phyloP scores from a whole-genome alignment of 2,888 invertebrate species.

The Drosophila nigricruria region DNA sequence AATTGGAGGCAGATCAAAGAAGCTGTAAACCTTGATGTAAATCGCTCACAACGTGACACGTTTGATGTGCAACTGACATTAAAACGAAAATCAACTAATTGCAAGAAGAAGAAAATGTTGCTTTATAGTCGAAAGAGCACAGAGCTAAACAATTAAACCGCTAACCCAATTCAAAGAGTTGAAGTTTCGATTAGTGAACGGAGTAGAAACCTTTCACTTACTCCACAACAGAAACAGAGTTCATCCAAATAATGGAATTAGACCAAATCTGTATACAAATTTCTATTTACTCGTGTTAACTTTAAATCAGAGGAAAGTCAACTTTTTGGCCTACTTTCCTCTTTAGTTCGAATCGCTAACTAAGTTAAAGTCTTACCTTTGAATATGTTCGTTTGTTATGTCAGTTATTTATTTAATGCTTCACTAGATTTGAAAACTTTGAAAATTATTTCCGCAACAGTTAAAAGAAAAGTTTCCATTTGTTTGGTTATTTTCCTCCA shows the following conservation, averaged over 20 bases:
- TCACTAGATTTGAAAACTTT: conserved; percentile 30
- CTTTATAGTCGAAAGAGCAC: conserved; percentile 25
- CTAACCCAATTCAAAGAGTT: conserved; percentile 56
- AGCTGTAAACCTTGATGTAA: conserved; percentile 36
- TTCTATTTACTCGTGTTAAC: conserved; percentile 12
- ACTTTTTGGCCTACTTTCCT: conserved; percentile 17
- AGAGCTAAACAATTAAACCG: conserved; percentile 42
- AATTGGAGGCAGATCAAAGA: conserved; percentile 27
- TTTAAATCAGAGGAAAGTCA: conserved; percentile 21
- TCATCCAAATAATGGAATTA: conserved; percentile 9
- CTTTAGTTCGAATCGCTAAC: neutral
- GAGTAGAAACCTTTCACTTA: conserved; percentile 61
- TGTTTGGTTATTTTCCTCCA: neutral
- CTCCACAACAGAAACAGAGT: neutral
- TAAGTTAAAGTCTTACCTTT: conserved; percentile 1
- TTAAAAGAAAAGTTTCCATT: conserved; percentile 26
- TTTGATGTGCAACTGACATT: conserved; percentile 68
- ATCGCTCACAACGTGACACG: conserved; percentile 43
- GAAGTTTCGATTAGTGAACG: conserved; percentile 13
- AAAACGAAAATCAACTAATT: conserved; percentile 55
- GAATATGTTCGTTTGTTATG: neutral
- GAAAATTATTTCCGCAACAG: conserved; percentile 27
- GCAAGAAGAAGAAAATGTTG: conserved; percentile 28
- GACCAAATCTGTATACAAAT: conserved; percentile 10
- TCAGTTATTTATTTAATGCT: conserved; percentile 14